Percentiles rank a stretch among this genome's conserved stretches.
These are phyloP conservation scores for Venturia canescens DNA, from an alignment of 1,140 invertebrate genomes.

Conservation along the genomic window DNA sequence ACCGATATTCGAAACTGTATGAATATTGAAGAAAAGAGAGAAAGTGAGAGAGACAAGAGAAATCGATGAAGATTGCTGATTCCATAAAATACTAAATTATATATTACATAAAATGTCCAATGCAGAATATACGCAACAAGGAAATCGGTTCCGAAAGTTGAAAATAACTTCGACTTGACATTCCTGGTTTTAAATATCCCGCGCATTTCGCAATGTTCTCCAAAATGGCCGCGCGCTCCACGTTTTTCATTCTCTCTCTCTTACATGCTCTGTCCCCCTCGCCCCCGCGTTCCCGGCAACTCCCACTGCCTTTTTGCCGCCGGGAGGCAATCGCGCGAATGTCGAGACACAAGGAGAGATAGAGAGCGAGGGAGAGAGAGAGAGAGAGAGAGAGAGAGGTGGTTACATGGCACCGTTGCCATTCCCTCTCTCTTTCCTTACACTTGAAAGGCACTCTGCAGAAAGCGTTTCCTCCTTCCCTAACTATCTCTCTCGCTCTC, in stretches of 20 bases:
- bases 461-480: slow-evolving; percentile 33
- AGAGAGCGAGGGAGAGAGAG: slow-evolving; percentile 2
- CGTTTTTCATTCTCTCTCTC: not conserved
- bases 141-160: not conserved
- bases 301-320: slow-evolving; percentile 29
- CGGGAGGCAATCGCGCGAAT: slow-evolving; percentile 22
- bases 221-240: slow-evolving; percentile 22
- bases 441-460: slow-evolving; percentile 61
- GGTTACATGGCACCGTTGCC: slow-evolving; percentile 24
- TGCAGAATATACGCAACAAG: not conserved
- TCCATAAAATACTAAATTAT: no score
- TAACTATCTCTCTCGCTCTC: slow-evolving; percentile 32
- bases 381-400: no score
- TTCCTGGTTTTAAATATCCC: not conserved
- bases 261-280: not conserved
- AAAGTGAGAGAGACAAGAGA: not conserved
- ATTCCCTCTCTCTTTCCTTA: slow-evolving; percentile 9
- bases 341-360: slow-evolving; percentile 14
- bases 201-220: slow-evolving; percentile 3
- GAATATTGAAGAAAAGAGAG: not conserved
- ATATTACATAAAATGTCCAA: no score
- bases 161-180: not conserved
- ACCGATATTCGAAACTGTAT: not conserved
- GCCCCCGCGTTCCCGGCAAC: slow-evolving; percentile 22
- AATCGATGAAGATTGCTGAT: not conserved